A percentile compares a stretch with the other conserved stretches of the same genome.
Conservation (phyloP, 2,888 invertebrate genomes). For the Neelides folsomi region DNA sequence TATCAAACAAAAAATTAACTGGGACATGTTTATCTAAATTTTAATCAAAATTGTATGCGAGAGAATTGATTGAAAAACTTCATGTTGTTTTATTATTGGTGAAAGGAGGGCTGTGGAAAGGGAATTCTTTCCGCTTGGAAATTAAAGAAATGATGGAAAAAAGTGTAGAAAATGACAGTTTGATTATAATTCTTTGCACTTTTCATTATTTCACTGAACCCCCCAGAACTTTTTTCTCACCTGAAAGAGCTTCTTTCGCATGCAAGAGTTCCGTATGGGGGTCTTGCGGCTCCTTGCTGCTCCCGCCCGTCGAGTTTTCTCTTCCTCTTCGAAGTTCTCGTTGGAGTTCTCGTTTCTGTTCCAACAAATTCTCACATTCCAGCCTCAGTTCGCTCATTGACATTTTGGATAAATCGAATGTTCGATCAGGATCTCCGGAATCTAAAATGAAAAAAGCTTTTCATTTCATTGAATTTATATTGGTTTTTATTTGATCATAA, state of each 20-base stretch:
- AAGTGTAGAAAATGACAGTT: background rate
- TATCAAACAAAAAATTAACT: too few relatives aligned
- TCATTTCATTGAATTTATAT: conserved; percentile 1
- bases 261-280: conserved; percentile 60
- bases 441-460: conserved; percentile 3
- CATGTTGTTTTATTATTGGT: too few relatives aligned
- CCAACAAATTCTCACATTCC: conserved; percentile 35
- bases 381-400: conserved; percentile 21
- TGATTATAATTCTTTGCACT: background rate
- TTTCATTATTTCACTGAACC: too few relatives aligned
- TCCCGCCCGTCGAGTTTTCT: conserved; percentile 45
- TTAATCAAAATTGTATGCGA: too few relatives aligned
- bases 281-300: conserved; percentile 37
- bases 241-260: conserved; percentile 61
- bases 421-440: conserved; percentile 15
- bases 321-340: conserved; percentile 54
- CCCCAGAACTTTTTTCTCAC: conserved; percentile 34
- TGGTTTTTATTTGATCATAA: too few relatives aligned
- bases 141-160: background rate
- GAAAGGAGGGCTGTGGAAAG: background rate
- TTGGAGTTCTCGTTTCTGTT: conserved; percentile 35
- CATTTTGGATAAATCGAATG: conserved; percentile 20
- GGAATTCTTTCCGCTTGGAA: background rate
- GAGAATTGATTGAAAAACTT: too few relatives aligned
- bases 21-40: too few relatives aligned